Percentiles rank a stretch among this genome's conserved stretches.
Conservation (phyloP, 2,888 invertebrate genomes). For the Sinopyrophorus schimmeli region DNA sequence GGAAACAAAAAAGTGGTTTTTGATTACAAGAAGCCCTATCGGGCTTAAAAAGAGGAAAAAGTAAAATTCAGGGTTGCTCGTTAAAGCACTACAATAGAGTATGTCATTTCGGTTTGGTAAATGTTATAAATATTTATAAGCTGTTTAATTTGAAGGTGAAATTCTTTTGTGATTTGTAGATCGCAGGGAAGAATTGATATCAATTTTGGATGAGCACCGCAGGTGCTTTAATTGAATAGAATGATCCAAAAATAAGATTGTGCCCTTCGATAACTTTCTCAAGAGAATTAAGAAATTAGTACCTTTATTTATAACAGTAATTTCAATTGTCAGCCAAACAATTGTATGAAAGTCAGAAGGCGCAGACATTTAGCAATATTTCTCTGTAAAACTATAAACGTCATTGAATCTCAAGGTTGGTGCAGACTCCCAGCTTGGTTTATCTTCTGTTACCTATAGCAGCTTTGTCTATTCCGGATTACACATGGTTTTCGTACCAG, state of each 20-base stretch:
- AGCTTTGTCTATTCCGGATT: conserved; percentile 35
- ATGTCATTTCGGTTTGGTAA: no score
- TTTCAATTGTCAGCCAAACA: not conserved
- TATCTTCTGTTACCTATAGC: conserved; percentile 33
- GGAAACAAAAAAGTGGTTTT: no score
- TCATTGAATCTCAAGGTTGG: conserved; percentile 26
- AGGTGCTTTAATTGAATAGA: not conserved
- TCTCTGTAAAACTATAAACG: conserved; percentile 8
- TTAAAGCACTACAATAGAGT: no score
- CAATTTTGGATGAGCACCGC: not conserved
- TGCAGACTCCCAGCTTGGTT: conserved; percentile 20
- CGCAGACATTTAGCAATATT: not conserved
- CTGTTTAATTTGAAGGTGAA: not conserved
- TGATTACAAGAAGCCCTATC: no score
- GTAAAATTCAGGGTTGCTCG: no score
- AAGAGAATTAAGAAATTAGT: conserved; percentile 1
- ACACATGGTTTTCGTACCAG: conserved; percentile 37
- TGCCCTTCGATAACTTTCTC: not conserved
- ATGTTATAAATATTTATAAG: conserved; percentile 1
- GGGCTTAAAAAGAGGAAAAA: no score
- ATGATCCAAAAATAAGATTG: not conserved
- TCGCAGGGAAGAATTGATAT: not conserved
- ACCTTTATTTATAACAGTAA: conserved; percentile 6
- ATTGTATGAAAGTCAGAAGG: not conserved
- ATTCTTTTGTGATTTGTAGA: not conserved